Base-by-base conservation (phyloP, 2,888 invertebrate genomes). In the Campaea margaritaria region DNA sequence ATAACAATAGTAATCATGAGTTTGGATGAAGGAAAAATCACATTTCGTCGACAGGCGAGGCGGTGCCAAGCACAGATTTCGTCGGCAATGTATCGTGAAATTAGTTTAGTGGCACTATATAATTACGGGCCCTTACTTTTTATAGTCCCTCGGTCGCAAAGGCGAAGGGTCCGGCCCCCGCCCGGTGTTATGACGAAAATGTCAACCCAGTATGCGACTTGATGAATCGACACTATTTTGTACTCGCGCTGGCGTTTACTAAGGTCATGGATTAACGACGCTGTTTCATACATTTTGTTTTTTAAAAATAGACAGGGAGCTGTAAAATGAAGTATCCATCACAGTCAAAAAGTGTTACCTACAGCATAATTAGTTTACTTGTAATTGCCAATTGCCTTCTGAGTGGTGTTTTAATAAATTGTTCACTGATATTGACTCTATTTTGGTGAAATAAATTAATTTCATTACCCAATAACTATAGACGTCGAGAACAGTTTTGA, bases 101-200 rank as follows among this genome's bases (percentile, higher is more conserved):
- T 92, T 91, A 92, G 92, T 91, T 92, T 92, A 91, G 89, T 90
- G 88, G 88, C 88, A 91, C 90, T 91, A 91, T 92, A 91, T 92
- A 92, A 92, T 92, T 92, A 92, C 86, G 88, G 82, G 81, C 86
- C 89, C 90, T 83, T 80, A 82, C 81, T 90, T 91, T 91, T 91
- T 91, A 89, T 88, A 77, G 84, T 76, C 86, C 85, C 85, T 78
- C 74, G 68, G 54, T 59, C 21, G 48, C 28, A 39, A 54, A 52
- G 52, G 16, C 68, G 74, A 75, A 79, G 83, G 81, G 73, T 72
- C 74, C 71, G 69, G 73, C 78, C 80, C 83, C 78, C 72, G 64
- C 63, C 71, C 73, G 64, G 72, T 89, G 88, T 90, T 92, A 91
- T 92, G 91, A 91, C 88, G 89, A 87, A 91, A 90, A 87, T 86